Evolutionary conservation across 1,140 invertebrate species (phyloP).

Genomic region (Condylostylus longicornis): DNA sequence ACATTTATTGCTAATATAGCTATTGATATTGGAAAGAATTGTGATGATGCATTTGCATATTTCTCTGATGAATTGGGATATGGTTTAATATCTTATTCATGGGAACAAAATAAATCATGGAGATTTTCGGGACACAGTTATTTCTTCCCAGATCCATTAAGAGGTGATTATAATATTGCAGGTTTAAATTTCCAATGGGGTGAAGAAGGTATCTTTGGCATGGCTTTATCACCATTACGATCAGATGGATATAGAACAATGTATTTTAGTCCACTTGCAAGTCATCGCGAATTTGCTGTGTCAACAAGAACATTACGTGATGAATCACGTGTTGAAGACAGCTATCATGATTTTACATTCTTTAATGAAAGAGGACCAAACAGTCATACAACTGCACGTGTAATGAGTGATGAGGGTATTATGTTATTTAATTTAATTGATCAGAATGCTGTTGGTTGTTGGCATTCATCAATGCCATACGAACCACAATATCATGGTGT

Average conservation of each 20-base stretch:
- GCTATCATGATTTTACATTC: conserved; percentile 55
- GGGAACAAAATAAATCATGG: conserved; percentile 59
- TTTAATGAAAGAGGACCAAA: conserved; percentile 49
- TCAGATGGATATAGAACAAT: conserved; percentile 49
- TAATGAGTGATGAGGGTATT: conserved; percentile 55
- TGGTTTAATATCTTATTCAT: conserved; percentile 61
- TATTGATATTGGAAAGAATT: conserved; percentile 54
- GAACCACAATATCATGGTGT: conserved; percentile 50
- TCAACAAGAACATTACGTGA: conserved; percentile 56
- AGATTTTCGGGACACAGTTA: conserved; percentile 52
- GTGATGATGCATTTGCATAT: conserved; percentile 63
- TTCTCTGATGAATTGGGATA: conserved; percentile 69
- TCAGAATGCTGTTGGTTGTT: conserved; percentile 64
- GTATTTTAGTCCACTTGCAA: conserved; percentile 62
- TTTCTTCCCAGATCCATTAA: conserved; percentile 61
- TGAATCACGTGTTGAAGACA: conserved; percentile 44
- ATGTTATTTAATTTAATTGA: conserved; percentile 63
- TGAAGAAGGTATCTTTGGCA: conserved; percentile 65
- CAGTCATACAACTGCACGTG: conserved; percentile 50
- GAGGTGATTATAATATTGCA: conserved; percentile 60
- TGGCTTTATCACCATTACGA: conserved; percentile 48
- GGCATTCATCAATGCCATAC: conserved; percentile 52
- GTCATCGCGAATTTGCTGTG: conserved; percentile 58
- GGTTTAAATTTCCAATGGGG: conserved; percentile 71
- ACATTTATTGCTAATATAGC: conserved; percentile 73